Evolutionary conservation across 2,113 vertebrate genomes (phyloP), one percentile per base, ranked within the genome.

Genomic region (Pseudolaguvia tuberculata): DNA sequence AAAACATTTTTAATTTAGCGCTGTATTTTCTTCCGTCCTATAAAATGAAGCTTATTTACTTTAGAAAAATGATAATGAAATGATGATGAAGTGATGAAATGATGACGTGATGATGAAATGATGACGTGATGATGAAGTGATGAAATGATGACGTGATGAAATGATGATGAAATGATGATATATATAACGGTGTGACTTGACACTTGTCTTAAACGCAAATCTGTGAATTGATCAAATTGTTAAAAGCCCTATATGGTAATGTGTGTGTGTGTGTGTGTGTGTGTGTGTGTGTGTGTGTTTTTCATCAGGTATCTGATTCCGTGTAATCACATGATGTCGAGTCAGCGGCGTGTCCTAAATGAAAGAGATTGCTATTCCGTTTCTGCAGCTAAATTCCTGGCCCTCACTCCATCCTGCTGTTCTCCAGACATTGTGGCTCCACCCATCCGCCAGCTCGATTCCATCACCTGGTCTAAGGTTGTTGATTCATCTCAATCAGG

Each of bases 301-400:
- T 0, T 58, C 48, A 83, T 21, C 86, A 99, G 97, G 89, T 98
- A 99, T 81, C 90, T 99, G 84, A 94, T 99, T 84, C 95, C 97
- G 0, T 99, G 96, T 88, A 98, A 94, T 85, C 94, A 98, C 88
- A 95, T 98, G 89, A 98, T 99, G 96, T 81, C 94, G 88, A 98
- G 96, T 85, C 97, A 99, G 86, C 87, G 94, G 4, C 79, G 89
- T 0, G 92, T 95, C 56, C 92, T 99, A 87, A 93, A 89, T 81
- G 96, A 98, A 83, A 89, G 92, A 81, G 97, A 98, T 85, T 97
- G 91, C 82, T 97, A 98, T 74, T 99, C 97, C 0, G 90, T 91
- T 6, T 97, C 94, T 7, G 94, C 96, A 0, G 94, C 94, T 65
- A 98, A 92, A 84, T 91, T 98, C 76, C 91, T 99, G 10, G 90